These are phyloP conservation scores for Volucella bombylans DNA, from an alignment of 2,888 invertebrate genomes.

Conservation along the genomic window DNA sequence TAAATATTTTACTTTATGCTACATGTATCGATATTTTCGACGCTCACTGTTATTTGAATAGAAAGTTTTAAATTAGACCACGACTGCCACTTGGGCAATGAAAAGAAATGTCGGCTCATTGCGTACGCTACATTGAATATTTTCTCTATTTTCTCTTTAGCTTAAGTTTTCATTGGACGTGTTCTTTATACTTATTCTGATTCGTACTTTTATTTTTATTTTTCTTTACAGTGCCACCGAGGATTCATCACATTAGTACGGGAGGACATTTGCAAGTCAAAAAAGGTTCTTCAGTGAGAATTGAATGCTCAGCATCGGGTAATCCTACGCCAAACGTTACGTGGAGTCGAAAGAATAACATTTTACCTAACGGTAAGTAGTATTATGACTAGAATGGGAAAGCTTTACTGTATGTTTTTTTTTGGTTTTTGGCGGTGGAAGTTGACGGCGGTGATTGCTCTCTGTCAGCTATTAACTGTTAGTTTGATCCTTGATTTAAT, in stretches of 20 bases:
- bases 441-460: conserved; percentile 25
- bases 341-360: conserved; percentile 86
- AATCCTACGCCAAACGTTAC: conserved; percentile 91
- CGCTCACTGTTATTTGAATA: conserved; percentile 20
- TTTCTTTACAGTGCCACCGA: conserved; percentile 85
- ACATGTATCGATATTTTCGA: not conserved
- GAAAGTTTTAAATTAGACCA: conserved; percentile 27
- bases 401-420: not conserved
- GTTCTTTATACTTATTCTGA: conserved; percentile 61
- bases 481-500: conserved; percentile 47
- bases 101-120: conserved; percentile 50
- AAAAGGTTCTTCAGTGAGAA: conserved; percentile 89
- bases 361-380: conserved; percentile 82
- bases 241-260: conserved; percentile 85
- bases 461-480: conserved; percentile 23
- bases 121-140: conserved; percentile 51
- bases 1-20: not conserved
- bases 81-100: conserved; percentile 23
- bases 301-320: conserved; percentile 90
- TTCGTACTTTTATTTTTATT: conserved; percentile 47
- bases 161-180: conserved; percentile 61
- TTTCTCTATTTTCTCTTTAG: conserved; percentile 14
- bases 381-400: conserved; percentile 13
- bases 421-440: not conserved
- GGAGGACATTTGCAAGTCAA: conserved; percentile 87